Percentiles rank a stretch among this genome's conserved stretches.
These are phyloP conservation scores for Leucophora obtusa DNA, from an alignment of 2,888 invertebrate species.

Conservation along the genomic window DNA sequence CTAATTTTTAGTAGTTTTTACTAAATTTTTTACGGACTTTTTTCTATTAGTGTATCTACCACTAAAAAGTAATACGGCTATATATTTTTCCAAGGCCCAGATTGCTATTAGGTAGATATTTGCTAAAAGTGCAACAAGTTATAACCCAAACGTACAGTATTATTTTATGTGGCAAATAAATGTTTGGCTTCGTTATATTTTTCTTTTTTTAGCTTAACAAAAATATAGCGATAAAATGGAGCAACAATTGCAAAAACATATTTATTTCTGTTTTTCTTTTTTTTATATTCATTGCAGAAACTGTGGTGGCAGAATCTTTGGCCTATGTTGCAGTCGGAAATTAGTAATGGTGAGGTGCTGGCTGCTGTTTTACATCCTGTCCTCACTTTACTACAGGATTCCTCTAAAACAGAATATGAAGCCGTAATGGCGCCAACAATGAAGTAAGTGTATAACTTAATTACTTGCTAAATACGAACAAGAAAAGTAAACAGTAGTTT, in stretches of 20 bases:
- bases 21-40: too few relatives aligned
- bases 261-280: not conserved
- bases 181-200: too few relatives aligned
- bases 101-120: too few relatives aligned
- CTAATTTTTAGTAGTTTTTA: too few relatives aligned
- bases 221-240: not conserved
- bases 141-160: too few relatives aligned
- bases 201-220: too few relatives aligned
- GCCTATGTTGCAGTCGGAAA: constrained; percentile 92
- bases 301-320: constrained; percentile 96
- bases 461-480: constrained; percentile 34
- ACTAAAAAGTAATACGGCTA: too few relatives aligned
- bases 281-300: constrained; percentile 83
- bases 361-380: constrained; percentile 91
- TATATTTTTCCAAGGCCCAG: too few relatives aligned
- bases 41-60: too few relatives aligned
- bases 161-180: too few relatives aligned
- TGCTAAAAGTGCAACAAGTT: too few relatives aligned
- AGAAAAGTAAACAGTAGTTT: too few relatives aligned
- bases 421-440: constrained; percentile 89
- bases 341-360: constrained; percentile 90
- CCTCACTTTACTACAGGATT: constrained; percentile 89
- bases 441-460: constrained; percentile 82
- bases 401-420: constrained; percentile 88
- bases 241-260: not conserved